phyloP scores from a whole-genome alignment of 2,113 vertebrate genomes.

The Prolemur simus region DNA sequence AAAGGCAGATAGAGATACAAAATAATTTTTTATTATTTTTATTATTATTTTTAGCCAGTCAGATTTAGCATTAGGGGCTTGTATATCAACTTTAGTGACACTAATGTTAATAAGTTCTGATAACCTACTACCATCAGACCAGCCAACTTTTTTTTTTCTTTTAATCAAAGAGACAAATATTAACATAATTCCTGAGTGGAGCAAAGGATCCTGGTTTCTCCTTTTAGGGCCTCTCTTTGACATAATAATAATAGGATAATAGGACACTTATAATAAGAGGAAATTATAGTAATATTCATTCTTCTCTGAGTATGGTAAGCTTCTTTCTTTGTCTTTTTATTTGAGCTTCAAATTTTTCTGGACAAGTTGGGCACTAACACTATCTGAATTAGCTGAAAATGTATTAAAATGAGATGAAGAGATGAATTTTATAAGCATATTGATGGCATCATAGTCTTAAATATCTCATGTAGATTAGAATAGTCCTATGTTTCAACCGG shows the following conservation, averaged over 20 bases:
- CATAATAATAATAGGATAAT: conserved; percentile 21
- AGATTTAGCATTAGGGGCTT: no score
- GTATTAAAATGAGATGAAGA: conserved; percentile 41
- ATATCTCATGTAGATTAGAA: not conserved
- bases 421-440: not conserved
- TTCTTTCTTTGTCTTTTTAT: conserved; percentile 22
- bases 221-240: not conserved
- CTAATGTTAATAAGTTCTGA: no score
- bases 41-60: no score
- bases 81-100: no score
- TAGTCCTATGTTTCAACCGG: not conserved
- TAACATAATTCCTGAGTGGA: not conserved
- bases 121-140: no score
- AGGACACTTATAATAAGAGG: not conserved
- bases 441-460: not conserved
- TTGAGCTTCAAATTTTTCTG: not conserved
- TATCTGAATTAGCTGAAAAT: conserved; percentile 30
- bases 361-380: not conserved
- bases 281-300: conserved; percentile 22
- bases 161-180: not conserved
- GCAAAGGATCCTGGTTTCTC: not conserved
- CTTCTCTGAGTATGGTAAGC: not conserved
- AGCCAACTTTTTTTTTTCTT: not conserved
- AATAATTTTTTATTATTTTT: not conserved
- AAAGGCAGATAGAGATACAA: not conserved